A percentile compares a stretch with the other conserved stretches of the same genome.
Evolutionary conservation across 1,140 invertebrate species (phyloP).

Genomic region (Leptinotarsa undecemlineata): DNA sequence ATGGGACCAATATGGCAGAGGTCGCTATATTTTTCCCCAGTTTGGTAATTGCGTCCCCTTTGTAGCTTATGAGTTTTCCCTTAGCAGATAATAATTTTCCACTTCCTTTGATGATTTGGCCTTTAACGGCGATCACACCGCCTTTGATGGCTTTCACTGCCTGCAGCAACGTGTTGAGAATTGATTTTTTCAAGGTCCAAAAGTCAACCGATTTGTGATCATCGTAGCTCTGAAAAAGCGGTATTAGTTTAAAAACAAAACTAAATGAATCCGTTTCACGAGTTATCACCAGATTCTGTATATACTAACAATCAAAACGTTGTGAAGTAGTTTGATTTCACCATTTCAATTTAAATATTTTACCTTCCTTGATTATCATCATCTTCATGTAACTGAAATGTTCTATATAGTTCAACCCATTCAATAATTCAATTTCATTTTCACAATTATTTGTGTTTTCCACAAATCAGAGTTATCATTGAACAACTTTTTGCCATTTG

Average conservation of each 20-base stretch:
- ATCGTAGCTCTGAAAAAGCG: slow-evolving; percentile 54
- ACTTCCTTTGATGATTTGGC: slow-evolving; percentile 81
- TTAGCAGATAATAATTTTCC: slow-evolving; percentile 74
- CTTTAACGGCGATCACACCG: slow-evolving; percentile 79
- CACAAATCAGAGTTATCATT: too few species aligned
- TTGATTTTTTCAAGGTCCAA: slow-evolving; percentile 78
- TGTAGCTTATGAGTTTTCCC: slow-evolving; percentile 70
- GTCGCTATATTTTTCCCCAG: slow-evolving; percentile 76
- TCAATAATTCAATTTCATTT: too few species aligned
- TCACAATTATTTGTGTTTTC: too few species aligned
- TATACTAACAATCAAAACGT: too few species aligned
- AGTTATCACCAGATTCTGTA: too few species aligned
- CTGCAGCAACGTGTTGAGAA: slow-evolving; percentile 77
- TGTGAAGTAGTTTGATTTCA: too few species aligned
- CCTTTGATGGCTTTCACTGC: slow-evolving; percentile 84
- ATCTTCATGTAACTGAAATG: background rate
- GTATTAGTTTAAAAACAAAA: too few species aligned
- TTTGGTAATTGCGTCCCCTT: slow-evolving; percentile 74
- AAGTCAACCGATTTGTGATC: slow-evolving; percentile 66
- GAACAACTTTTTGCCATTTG: too few species aligned
- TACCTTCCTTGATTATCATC: background rate
- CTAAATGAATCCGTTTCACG: too few species aligned
- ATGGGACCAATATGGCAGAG: slow-evolving; percentile 67
- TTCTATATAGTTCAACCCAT: background rate
- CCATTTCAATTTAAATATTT: background rate